Conservation (phyloP, 2,797 vertebrate species). For the Zenarchopterus dispar region DNA sequence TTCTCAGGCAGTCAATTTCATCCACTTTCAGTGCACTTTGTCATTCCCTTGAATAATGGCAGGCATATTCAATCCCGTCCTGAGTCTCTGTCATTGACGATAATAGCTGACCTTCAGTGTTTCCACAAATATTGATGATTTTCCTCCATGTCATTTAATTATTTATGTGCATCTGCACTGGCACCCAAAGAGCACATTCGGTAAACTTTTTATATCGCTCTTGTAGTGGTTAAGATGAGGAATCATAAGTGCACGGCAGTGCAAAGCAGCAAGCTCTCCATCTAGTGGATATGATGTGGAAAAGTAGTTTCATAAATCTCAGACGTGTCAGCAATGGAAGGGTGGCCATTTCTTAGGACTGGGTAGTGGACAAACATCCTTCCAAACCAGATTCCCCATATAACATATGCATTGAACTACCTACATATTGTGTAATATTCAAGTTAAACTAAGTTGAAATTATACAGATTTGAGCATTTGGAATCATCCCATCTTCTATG, state of each 20-base stretch:
- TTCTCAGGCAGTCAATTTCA: too few species aligned
- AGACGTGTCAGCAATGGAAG: constrained; percentile 12
- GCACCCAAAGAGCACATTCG: too few species aligned
- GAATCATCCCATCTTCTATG: too few species aligned
- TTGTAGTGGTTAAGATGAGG: not conserved
- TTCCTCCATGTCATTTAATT: too few species aligned
- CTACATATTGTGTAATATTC: not conserved
- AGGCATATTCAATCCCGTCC: too few species aligned
- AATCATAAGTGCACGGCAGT: not conserved
- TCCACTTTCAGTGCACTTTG: too few species aligned
- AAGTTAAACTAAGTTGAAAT: not conserved
- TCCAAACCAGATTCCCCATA: not conserved
- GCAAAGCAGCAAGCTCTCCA: constrained; percentile 62
- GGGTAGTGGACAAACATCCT: not conserved
- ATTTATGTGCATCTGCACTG: too few species aligned
- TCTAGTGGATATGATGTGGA: constrained; percentile 64
- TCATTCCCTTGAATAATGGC: too few species aligned
- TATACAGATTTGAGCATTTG: too few species aligned
- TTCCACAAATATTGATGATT: too few species aligned
- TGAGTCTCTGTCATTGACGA: too few species aligned
- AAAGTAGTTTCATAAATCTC: not conserved
- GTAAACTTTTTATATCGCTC: not conserved
- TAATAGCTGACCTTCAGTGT: too few species aligned
- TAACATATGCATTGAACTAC: not conserved
- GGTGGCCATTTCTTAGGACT: not conserved